These are phyloP conservation scores for Chloroceryle inda DNA, from an alignment of 2,797 vertebrate genomes.

Conservation along the genomic window DNA sequence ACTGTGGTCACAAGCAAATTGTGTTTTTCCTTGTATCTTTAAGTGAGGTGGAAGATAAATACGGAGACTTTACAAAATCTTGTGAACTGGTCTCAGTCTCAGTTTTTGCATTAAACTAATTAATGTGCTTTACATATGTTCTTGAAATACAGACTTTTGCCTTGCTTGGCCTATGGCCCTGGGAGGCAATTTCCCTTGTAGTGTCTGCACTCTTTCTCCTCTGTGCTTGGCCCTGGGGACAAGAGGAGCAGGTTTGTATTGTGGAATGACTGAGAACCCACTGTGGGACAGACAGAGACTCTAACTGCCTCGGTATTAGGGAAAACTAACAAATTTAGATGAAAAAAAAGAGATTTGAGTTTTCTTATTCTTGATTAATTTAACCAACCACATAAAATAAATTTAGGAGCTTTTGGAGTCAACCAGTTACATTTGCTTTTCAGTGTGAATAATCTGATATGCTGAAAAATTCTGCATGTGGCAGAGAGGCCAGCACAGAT, in stretches of 20 bases:
- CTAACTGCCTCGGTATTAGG: background rate
- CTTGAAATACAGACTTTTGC: background rate
- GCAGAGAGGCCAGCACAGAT: background rate
- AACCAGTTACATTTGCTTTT: background rate
- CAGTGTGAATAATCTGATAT: background rate
- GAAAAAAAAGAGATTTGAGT: background rate
- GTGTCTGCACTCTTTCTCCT: background rate
- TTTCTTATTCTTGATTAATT: background rate
- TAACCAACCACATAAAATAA: background rate
- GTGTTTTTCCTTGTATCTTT: background rate
- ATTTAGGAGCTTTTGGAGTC: background rate
- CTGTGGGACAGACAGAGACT: background rate
- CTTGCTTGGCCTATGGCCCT: background rate
- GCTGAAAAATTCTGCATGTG: background rate
- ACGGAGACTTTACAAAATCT: background rate
- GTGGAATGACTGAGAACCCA: fast-evolving
- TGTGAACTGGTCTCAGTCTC: background rate
- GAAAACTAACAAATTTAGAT: background rate
- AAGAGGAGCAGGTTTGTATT: background rate
- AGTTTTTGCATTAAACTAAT: background rate
- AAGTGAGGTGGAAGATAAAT: background rate
- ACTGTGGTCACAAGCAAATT: background rate
- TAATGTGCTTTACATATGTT: background rate
- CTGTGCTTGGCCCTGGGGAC: background rate
- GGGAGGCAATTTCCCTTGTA: background rate